Evolutionary conservation across 2,888 invertebrate species (phyloP).

Genomic region (Apomyelois bistriatella): DNA sequence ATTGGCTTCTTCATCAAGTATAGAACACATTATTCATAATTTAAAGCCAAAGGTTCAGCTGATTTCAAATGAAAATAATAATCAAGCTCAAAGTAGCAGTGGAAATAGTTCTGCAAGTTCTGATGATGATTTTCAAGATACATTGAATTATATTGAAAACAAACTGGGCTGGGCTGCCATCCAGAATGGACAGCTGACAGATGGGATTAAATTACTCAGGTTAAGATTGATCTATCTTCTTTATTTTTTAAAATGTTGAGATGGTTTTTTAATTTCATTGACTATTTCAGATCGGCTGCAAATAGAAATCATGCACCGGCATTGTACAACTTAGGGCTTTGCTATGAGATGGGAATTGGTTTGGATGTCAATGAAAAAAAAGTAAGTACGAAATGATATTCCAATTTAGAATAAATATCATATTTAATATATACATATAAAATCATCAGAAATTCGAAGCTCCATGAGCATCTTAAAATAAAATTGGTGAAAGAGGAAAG

Average conservation of each 20-base stretch:
- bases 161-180: slow-evolving; percentile 80
- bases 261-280: not conserved
- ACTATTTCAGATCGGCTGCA: slow-evolving; percentile 70
- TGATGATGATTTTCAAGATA: slow-evolving; percentile 67
- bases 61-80: slow-evolving; percentile 56
- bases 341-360: slow-evolving; percentile 84
- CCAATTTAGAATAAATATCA: too few species aligned
- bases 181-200: slow-evolving; percentile 74
- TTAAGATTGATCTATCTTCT: slow-evolving; percentile 23
- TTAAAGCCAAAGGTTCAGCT: slow-evolving; percentile 57
- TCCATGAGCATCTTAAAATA: too few species aligned
- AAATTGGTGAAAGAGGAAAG: too few species aligned
- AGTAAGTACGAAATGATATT: slow-evolving; percentile 40
- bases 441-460: too few species aligned
- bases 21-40: slow-evolving; percentile 43
- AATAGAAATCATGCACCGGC: slow-evolving; percentile 81
- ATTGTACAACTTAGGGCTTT: slow-evolving; percentile 84
- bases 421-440: too few species aligned
- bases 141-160: slow-evolving; percentile 81
- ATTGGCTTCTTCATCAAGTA: slow-evolving; percentile 36
- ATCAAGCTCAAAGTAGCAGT: slow-evolving; percentile 25
- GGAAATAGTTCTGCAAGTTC: slow-evolving; percentile 33
- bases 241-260: not conserved
- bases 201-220: slow-evolving; percentile 78
- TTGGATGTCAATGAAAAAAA: slow-evolving; percentile 78